Base-by-base conservation (phyloP, 2,888 invertebrate genomes). In the Linnaemya tessellans region DNA sequence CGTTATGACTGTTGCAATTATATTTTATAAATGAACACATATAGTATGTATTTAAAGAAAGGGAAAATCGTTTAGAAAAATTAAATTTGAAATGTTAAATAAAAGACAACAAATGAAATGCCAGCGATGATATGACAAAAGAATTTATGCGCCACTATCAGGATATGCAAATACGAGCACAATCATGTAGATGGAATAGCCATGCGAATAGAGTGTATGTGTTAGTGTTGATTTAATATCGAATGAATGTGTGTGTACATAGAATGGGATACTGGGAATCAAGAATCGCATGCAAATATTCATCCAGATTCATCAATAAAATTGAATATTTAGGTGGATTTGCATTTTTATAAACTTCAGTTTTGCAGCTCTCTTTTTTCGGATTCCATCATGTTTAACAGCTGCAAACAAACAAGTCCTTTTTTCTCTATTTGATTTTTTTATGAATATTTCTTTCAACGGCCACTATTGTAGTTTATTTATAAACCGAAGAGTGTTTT, bases 281-380 rank as follows among this genome's bases (percentile, higher is more conserved):
- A 49, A 49, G 4, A 25, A 5, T 13, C 30, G 18, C 30, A 35
- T 9, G 15, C 8, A 56, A 9, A 9, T 11, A 30, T 7, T n/a
- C 58, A 58, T 3, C 15, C 58, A 58, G 22, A 58, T 25, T 22
- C 20, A 64, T 64, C 64, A 64, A 64, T 64, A 43, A n/a, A 30
- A 25, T 2, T 15, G 56, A 56, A 56, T 56, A 15, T 20, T 25
- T 25, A 35, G 8, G 30, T 25, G 30, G 35, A 30, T 58, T 30
- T 58, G 30, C 30, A 35, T 58, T 56, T 58, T 58, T 10, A 30
- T 58, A 15, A n/a, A 58, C 58, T 56, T 30, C 18, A 58, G 13
- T 58, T 30, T 58, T 30, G n/a, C 20, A 7, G 11, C n/a, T 51
- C n/a, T n/a, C n/a, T 51, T 54, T 20, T 35, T 20, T 18, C 20